Percentiles rank a stretch among this genome's conserved stretches.
Evolutionary conservation across 2,113 vertebrate genomes (phyloP).

Genomic region (Mormyrus iriodes): DNA sequence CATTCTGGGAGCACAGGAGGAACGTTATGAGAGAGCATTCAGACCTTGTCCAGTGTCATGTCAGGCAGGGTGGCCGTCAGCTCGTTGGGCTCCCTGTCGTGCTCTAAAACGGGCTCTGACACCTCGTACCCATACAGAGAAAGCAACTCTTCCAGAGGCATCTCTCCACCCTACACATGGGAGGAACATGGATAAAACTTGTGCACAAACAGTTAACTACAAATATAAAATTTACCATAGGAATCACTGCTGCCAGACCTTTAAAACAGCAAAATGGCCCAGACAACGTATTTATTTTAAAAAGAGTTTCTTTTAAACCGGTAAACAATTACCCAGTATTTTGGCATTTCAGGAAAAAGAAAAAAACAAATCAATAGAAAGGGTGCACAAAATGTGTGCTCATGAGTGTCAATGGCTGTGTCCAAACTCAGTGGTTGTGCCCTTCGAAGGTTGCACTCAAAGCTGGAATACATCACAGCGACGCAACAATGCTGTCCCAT

Average conservation of each 20-base stretch:
- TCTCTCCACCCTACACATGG: conserved; percentile 69
- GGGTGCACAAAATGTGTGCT: neutral
- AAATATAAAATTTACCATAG: neutral
- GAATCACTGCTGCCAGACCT: neutral
- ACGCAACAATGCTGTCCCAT: neutral
- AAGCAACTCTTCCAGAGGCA: conserved; percentile 85
- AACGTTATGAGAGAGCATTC: neutral
- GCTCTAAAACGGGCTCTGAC: conserved; percentile 68
- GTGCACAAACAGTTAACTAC: neutral
- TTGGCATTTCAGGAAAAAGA: neutral
- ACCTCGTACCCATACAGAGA: conserved; percentile 85
- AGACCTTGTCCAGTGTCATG: conserved; percentile 84
- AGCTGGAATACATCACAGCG: neutral
- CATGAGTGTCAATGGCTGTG: neutral
- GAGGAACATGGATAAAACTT: neutral
- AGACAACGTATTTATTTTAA: neutral
- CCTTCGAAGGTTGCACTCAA: neutral
- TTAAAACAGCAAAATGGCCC: neutral
- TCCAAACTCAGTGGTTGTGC: neutral
- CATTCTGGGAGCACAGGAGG: neutral
- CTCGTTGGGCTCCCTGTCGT: conserved; percentile 70
- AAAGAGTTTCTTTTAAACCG: neutral
- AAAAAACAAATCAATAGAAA: neutral
- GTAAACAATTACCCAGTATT: neutral
- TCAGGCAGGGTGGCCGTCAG: conserved; percentile 67